Conservation (phyloP, 2,888 invertebrate species). For the Theretra japonica region DNA sequence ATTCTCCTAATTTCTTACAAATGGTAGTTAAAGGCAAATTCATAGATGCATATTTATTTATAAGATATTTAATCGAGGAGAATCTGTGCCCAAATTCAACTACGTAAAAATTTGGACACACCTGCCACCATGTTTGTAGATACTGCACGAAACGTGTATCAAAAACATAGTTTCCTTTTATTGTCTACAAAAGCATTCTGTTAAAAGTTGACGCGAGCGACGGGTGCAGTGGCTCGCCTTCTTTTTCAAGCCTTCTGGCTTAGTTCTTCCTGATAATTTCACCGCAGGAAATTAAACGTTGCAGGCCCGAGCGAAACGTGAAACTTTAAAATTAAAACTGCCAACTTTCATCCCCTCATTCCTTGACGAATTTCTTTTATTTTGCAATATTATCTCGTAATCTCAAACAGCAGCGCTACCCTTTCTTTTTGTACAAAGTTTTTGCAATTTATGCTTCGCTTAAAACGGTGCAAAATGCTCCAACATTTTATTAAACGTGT, state of each 20-base stretch:
- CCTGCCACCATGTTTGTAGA: conserved; percentile 1
- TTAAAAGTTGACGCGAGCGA: conserved; percentile 22
- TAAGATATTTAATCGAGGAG: no score
- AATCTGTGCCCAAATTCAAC: no score
- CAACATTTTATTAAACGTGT: conserved; percentile 36
- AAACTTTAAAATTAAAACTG: conserved; percentile 76
- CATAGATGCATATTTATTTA: no score
- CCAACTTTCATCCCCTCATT: conserved; percentile 60
- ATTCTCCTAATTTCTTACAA: no score
- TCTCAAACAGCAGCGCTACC: conserved; percentile 54
- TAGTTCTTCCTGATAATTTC: conserved; percentile 74
- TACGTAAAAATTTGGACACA: no score
- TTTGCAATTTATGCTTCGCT: conserved; percentile 45
- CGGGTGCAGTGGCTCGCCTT: conserved; percentile 35
- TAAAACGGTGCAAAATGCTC: conserved; percentile 36
- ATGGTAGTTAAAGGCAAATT: no score
- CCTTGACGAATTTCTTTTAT: conserved; percentile 64
- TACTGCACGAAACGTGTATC: not conserved
- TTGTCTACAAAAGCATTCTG: conserved; percentile 20
- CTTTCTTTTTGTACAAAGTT: conserved; percentile 46
- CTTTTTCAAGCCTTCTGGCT: conserved; percentile 61
- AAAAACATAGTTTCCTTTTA: conserved; percentile 23
- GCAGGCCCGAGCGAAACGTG: conserved; percentile 64
- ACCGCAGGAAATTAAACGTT: conserved; percentile 77
- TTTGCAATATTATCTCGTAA: conserved; percentile 60